Conservation (phyloP, 1,140 invertebrate genomes). For the Metaphire vulgaris region DNA sequence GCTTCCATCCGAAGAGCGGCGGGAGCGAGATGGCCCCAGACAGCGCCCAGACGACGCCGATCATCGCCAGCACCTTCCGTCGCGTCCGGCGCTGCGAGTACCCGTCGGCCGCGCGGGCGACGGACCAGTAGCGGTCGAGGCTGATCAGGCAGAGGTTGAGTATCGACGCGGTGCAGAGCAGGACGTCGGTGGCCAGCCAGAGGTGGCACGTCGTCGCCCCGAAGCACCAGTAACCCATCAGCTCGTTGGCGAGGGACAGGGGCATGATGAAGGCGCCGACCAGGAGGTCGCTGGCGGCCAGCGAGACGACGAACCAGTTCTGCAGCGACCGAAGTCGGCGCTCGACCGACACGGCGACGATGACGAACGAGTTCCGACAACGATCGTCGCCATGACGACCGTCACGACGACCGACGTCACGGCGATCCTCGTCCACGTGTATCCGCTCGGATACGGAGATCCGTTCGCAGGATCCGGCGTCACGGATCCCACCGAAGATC, state of each 20-base stretch:
- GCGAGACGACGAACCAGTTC: constrained; percentile 94
- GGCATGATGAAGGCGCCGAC: constrained; percentile 93
- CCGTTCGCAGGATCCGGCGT: too few relatives aligned
- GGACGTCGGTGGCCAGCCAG: constrained; percentile 92
- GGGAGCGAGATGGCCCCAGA: too few relatives aligned
- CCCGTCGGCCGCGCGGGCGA: too few relatives aligned
- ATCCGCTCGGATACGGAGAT: too few relatives aligned
- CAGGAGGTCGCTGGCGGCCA: constrained; percentile 92
- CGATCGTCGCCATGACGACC: constrained; percentile 87
- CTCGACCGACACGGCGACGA: constrained; percentile 82
- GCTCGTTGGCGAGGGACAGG: too few relatives aligned
- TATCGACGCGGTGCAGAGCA: constrained; percentile 94
- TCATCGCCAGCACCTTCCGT: too few relatives aligned
- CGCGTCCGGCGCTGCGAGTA: too few relatives aligned
- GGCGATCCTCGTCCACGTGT: too few relatives aligned
- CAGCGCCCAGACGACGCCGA: too few relatives aligned
- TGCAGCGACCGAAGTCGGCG: constrained; percentile 81
- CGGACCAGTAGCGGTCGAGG: constrained; percentile 66
- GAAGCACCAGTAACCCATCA: constrained; percentile 68
- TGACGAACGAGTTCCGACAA: constrained; percentile 95
- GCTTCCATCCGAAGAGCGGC: too few relatives aligned
- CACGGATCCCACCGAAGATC: too few relatives aligned
- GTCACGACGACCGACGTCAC: constrained; percentile 87
- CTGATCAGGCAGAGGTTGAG: constrained; percentile 93
- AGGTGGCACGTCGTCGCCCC: constrained; percentile 86